Evolutionary conservation across 2,113 vertebrate genomes (phyloP).

Genomic region (Apodemus sylvaticus): DNA sequence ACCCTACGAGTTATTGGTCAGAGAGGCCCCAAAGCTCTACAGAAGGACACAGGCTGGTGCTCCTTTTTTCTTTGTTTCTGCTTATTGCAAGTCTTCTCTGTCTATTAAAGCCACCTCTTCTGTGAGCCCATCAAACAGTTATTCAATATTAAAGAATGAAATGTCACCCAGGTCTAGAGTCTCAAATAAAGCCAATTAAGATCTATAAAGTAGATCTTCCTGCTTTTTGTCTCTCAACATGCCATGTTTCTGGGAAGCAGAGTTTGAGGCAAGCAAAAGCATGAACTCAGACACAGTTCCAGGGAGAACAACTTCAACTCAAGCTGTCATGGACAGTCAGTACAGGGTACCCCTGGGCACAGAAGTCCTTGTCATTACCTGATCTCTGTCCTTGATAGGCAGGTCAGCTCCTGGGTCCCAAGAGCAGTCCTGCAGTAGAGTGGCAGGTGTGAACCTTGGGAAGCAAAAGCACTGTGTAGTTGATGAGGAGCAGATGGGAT

Average conservation of each 20-base stretch:
- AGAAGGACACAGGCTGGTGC: background rate
- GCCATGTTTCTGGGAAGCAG: background rate
- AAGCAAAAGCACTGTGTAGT: fast-evolving
- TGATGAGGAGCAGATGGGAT: background rate
- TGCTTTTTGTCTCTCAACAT: background rate
- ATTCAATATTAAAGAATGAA: background rate
- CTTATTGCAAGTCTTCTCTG: background rate
- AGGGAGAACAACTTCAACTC: background rate
- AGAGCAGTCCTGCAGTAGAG: background rate
- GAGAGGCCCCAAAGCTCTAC: background rate
- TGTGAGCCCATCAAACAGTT: background rate
- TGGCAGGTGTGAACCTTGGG: background rate
- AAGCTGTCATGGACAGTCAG: background rate
- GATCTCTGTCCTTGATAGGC: background rate
- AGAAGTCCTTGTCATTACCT: background rate
- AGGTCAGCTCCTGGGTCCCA: background rate
- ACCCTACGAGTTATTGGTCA: background rate
- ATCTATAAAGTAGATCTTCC: background rate
- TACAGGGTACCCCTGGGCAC: background rate
- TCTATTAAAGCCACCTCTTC: background rate
- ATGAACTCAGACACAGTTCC: background rate
- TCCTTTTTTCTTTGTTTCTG: background rate
- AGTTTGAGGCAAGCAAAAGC: background rate
- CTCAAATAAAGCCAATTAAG: background rate
- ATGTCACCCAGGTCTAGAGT: background rate